Evolutionary conservation across 53 echinoderm and acorn worm species (phyloP).

Genomic region (Antedon mediterranea): DNA sequence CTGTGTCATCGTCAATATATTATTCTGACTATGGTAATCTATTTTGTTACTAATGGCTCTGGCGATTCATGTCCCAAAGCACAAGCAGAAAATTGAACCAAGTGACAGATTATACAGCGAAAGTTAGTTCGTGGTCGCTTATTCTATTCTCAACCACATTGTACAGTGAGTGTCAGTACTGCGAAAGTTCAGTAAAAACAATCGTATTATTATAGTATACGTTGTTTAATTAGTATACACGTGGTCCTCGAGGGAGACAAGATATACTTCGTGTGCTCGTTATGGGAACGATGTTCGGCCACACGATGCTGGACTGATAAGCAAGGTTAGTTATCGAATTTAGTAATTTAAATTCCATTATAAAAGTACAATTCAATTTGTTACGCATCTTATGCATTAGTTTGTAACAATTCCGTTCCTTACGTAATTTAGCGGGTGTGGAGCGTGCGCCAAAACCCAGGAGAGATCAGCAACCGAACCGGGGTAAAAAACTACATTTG

Average conservation of each 20-base stretch:
- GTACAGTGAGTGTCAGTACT: background rate
- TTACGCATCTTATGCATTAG: background rate
- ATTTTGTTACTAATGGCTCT: background rate
- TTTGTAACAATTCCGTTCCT: background rate
- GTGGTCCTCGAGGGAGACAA: background rate
- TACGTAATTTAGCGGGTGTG: background rate
- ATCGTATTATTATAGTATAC: background rate
- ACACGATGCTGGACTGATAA: background rate
- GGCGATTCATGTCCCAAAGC: background rate
- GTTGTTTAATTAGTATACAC: background rate
- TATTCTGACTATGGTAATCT: background rate
- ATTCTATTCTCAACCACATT: background rate
- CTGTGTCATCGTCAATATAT: background rate
- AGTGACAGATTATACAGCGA: background rate
- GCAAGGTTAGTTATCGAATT: background rate
- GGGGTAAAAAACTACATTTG: background rate
- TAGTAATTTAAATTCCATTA: background rate
- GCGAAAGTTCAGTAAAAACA: background rate
- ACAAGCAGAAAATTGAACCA: background rate
- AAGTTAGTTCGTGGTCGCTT: background rate
- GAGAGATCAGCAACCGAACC: background rate
- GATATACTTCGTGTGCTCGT: background rate
- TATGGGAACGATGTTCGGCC: background rate
- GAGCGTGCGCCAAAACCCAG: background rate
- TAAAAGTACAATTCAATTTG: background rate